Evolutionary conservation across 2,797 vertebrate genomes (phyloP), one percentile per base, ranked within the genome.

Genomic region (Danio choprae): DNA sequence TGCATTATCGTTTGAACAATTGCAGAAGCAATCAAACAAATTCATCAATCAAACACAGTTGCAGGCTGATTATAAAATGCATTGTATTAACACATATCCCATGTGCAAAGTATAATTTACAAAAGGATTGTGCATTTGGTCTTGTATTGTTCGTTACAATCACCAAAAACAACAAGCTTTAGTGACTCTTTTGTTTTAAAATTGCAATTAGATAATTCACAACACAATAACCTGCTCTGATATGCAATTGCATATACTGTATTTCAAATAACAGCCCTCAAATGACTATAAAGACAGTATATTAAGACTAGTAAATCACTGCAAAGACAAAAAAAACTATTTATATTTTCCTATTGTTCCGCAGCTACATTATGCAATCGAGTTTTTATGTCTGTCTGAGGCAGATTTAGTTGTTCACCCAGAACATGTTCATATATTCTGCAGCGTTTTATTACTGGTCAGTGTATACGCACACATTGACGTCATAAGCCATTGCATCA

Each of bases 401-500:
- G 50, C 55, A 70, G 50, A 55, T 7, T 53, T 18, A 2, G 11
- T 70, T 70, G 36, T 55, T 70, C 50, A 13, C 11, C 10, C 10
- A 70, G 29, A 7, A 40, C 18, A 16, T 16, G n/a, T 53, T 12
- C 10, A 40, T 70, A 20, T 53, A 40, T 53, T 55, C n/a, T 53
- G n/a, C n/a, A 70, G 8, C 13, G 6, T 70, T 20, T 55, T 11
- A 20, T 70, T n/a, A 53, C 12, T 69, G 48, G 16, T 40, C 48
- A 51, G 6, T 55, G 68, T 70, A 55, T 41, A 55, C 36, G 20
- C 70, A 10, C 36, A 70, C 20, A 41, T 55, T 20, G 36, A 40
- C 16, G 36, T 53, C 50, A 41, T 55, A 12, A 70, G 36, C 50
- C 55, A 5, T 70, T 70, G 67, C 50, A 41, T 70, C 36, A 18